Percentiles rank a stretch among this genome's conserved stretches.
Conservation (phyloP, 2,113 vertebrate genomes). For the Phycodurus eques region DNA sequence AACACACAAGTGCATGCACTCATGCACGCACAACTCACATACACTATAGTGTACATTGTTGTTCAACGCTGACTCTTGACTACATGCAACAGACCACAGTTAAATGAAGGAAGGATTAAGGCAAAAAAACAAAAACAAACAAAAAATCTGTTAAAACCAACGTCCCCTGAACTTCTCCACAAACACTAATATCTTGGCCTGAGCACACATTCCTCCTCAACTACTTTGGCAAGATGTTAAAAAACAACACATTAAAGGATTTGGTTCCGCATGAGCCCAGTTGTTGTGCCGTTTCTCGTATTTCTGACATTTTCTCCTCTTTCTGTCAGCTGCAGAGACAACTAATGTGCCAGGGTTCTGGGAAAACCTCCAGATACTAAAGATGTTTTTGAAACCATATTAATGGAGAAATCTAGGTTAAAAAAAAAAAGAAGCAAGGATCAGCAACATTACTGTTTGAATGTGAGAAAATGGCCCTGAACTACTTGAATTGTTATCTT, state of each 20-base stretch:
- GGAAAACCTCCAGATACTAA: conserved; percentile 27
- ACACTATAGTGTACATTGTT: conserved; percentile 4
- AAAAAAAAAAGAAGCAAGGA: conserved; percentile 3
- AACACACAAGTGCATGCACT: not conserved
- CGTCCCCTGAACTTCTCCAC: conserved; percentile 47
- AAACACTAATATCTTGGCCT: conserved; percentile 55
- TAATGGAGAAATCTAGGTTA: conserved; percentile 10
- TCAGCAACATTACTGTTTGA: not conserved
- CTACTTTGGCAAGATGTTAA: conserved; percentile 67
- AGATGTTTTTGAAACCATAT: conserved; percentile 22
- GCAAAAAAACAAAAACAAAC: conserved; percentile 14
- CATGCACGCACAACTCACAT: not conserved
- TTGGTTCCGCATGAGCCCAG: conserved; percentile 58
- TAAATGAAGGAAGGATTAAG: conserved; percentile 23
- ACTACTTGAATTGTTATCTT: not conserved
- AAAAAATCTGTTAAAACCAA: conserved; percentile 29
- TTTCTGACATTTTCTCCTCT: conserved; percentile 24
- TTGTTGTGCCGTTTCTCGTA: conserved; percentile 46
- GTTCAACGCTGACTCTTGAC: conserved; percentile 6
- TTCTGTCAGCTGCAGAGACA: conserved; percentile 22
- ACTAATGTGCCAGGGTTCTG: conserved; percentile 17
- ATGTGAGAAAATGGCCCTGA: not conserved
- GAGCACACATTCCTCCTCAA: conserved; percentile 63
- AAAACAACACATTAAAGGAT: conserved; percentile 62
- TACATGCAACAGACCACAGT: conserved; percentile 27